A percentile compares a stretch with the other conserved stretches of the same genome.
Conservation (phyloP, 2,797 vertebrate species). For the Cuculus canorus region DNA sequence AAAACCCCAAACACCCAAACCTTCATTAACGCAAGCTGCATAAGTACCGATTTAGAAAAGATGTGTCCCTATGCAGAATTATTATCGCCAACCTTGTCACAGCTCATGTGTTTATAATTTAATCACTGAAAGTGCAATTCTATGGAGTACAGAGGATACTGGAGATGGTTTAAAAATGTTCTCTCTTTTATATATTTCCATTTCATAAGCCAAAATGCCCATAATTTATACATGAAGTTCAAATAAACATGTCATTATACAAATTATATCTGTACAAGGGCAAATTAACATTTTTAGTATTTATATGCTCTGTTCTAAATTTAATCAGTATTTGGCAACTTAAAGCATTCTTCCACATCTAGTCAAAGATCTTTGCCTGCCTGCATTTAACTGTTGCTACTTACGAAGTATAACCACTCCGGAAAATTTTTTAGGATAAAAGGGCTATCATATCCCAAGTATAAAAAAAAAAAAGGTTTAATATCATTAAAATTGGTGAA, state of each 20-base stretch:
- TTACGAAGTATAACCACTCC: neutral
- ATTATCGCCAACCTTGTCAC: neutral
- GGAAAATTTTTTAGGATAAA: neutral
- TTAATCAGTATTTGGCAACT: neutral
- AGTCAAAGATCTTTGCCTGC: neutral
- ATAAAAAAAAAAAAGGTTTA: rapidly evolving
- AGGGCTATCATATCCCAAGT: neutral
- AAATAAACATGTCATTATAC: neutral
- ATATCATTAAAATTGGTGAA: neutral
- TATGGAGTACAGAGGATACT: neutral
- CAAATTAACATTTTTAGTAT: neutral
- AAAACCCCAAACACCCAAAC: neutral
- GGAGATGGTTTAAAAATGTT: neutral
- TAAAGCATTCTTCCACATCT: neutral
- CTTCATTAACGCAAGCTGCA: neutral
- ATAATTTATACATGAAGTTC: neutral
- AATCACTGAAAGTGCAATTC: neutral
- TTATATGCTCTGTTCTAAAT: neutral
- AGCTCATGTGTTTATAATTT: neutral
- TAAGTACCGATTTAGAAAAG: no score
- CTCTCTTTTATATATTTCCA: neutral
- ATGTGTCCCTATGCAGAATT: neutral
- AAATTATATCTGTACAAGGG: neutral
- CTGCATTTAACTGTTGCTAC: neutral
- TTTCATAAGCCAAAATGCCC: neutral